phyloP scores from a whole-genome alignment of 2,888 invertebrate genomes.

The Branchinecta sandiegonensis region DNA sequence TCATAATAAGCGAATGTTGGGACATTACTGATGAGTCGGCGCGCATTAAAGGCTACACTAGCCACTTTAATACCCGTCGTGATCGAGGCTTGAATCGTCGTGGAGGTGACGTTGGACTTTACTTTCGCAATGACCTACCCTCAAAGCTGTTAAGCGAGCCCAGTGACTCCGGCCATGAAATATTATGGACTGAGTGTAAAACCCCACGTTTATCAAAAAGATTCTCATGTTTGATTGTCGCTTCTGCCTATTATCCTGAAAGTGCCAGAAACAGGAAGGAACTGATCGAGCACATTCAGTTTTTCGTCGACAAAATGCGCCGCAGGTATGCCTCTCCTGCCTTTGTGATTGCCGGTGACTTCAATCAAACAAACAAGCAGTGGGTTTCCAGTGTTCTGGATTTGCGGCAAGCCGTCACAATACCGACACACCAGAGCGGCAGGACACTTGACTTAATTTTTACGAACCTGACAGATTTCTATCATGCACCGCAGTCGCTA shows the following conservation, averaged over 20 bases:
- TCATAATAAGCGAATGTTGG: constrained; percentile 1
- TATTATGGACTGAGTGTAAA: constrained; percentile 3
- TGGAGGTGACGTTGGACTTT: neutral
- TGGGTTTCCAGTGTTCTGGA: constrained; percentile 12
- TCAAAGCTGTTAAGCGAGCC: constrained; percentile 7
- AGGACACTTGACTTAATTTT: constrained; percentile 1
- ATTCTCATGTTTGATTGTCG: neutral
- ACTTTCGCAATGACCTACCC: constrained; percentile 3
- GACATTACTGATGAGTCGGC: neutral
- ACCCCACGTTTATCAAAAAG: neutral
- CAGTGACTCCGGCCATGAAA: constrained; percentile 13
- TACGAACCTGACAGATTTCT: constrained; percentile 3
- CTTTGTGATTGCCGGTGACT: constrained; percentile 9
- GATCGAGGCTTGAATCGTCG: neutral
- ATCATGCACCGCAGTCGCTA: neutral
- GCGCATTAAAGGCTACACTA: neutral
- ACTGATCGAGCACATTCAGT: neutral
- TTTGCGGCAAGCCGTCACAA: neutral
- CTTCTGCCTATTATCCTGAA: neutral
- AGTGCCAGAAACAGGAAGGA: constrained; percentile 14
- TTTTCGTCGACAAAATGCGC: constrained; percentile 11
- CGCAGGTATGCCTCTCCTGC: neutral
- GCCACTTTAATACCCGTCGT: neutral
- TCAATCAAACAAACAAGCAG: neutral
- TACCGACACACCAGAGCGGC: neutral